Percentiles rank a stretch among this genome's conserved stretches.
Evolutionary conservation across 2,113 vertebrate species (phyloP).

Genomic region (Xiphophorus couchianus): DNA sequence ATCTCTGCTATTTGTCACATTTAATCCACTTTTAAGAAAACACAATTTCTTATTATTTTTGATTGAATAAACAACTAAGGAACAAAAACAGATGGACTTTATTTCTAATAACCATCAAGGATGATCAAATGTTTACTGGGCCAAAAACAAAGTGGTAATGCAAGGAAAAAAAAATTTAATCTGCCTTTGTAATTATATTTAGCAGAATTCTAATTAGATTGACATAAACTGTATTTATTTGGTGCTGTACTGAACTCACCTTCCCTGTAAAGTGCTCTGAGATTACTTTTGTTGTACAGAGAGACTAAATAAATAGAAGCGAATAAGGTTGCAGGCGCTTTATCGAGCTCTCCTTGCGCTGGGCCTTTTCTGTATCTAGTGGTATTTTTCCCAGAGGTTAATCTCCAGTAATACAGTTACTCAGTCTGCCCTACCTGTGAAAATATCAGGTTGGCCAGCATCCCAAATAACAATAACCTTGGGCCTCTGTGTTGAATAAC

Average conservation of each 20-base stretch:
- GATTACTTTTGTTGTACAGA: not conserved
- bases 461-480: constrained; percentile 60
- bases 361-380: not conserved
- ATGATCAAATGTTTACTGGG: not conserved
- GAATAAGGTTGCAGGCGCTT: not conserved
- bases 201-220: not conserved
- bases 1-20: not conserved
- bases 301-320: not conserved
- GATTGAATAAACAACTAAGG: not conserved
- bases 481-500: constrained; percentile 45
- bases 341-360: not conserved
- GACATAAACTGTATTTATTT: not conserved
- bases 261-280: not conserved
- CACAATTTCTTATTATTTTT: not conserved
- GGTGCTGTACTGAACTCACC: not conserved
- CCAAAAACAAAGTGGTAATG: not conserved
- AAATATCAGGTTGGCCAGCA: constrained; percentile 35
- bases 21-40: not conserved
- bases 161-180: not conserved
- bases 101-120: not conserved
- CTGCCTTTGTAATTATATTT: not conserved
- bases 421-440: constrained; percentile 8
- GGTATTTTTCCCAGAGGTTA: constrained; percentile 6
- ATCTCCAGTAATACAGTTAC: constrained; percentile 13
- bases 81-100: not conserved